Evolutionary conservation across 2,888 invertebrate species (phyloP).

Genomic region (Blastobasis adustella): DNA sequence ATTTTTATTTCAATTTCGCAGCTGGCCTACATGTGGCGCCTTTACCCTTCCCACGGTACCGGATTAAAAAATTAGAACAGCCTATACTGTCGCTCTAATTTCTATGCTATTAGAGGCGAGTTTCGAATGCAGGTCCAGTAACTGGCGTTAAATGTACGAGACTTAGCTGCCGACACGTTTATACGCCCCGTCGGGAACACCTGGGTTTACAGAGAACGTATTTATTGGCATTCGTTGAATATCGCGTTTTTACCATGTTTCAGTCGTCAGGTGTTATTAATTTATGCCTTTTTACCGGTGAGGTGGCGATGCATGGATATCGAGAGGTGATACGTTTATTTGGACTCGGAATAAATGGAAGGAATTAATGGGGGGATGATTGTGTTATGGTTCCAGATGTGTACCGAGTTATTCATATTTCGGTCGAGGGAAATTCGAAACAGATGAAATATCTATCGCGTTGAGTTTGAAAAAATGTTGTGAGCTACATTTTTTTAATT

Average conservation of each 20-base stretch:
- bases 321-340: no score
- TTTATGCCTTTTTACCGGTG: background rate
- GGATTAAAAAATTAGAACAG: slow-evolving; percentile 6
- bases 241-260: background rate
- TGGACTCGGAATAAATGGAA: no score
- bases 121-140: slow-evolving; percentile 2
- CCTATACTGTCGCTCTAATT: slow-evolving; percentile 2
- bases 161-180: slow-evolving; percentile 52
- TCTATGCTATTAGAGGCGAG: slow-evolving; percentile 1
- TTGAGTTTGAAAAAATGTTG: no score
- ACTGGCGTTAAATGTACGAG: slow-evolving; percentile 49
- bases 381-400: no score
- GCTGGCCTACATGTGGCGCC: slow-evolving; percentile 58
- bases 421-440: no score
- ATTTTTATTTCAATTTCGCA: slow-evolving; percentile 47
- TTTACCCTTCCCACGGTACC: slow-evolving; percentile 45
- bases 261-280: slow-evolving; percentile 7
- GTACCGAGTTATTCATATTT: no score
- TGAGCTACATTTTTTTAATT: no score
- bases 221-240: background rate
- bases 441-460: no score
- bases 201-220: slow-evolving; percentile 30
- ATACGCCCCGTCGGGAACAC: slow-evolving; percentile 47
- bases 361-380: no score
- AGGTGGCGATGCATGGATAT: no score